Base-by-base conservation (phyloP, 2,113 vertebrate genomes). In the Suricata suricatta region DNA sequence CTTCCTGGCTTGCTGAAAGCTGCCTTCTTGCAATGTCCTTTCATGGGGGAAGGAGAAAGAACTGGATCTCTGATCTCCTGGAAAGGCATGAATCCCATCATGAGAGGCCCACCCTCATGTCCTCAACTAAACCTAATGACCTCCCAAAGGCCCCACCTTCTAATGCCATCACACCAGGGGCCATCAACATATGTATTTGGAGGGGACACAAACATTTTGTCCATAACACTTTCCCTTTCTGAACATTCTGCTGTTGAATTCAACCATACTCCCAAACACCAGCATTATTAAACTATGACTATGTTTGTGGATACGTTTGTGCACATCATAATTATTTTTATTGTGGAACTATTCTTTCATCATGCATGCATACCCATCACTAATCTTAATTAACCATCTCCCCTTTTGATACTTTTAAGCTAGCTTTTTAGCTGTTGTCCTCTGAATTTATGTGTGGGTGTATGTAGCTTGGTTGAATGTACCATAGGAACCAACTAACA, bases 311-410 rank as follows among this genome's bases (percentile, higher is more conserved):
- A 79, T 52, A 13, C 44, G 41, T 69, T 52, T 9, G 7, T 77
- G 71, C 15, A 63, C 44, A 84, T 14, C 21, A 69, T 60, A 77
- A 29, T 84, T 84, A n/a, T 31, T 88, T 93, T 72, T 38, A 89
- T 33, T 68, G 15, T 71, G 41, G 50, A 90, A 85, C 11, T 71
- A 79, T 69, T 41, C 47, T 84, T 77, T 60, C 27, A 38, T 41
- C 71, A 38, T 84, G 29, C 38, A 88, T 60, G 85, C 38, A 84
- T 89, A 57, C 19, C 68, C 15, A 63, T 88, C 74, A 10, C 33
- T 84, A 52, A 33, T 80, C 52, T 81, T 95, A 92, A 72, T 41
- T 87, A 87, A 64, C 27, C 19, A n/a, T 92, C 38, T 96, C 31
- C 38, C 16, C 57, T 50, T 35, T 83, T 54, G n/a, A 89, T 77